Evolutionary conservation across 2,888 invertebrate genomes (phyloP), one percentile per base, ranked within the genome.

Genomic region (Capitulum mitella): DNA sequence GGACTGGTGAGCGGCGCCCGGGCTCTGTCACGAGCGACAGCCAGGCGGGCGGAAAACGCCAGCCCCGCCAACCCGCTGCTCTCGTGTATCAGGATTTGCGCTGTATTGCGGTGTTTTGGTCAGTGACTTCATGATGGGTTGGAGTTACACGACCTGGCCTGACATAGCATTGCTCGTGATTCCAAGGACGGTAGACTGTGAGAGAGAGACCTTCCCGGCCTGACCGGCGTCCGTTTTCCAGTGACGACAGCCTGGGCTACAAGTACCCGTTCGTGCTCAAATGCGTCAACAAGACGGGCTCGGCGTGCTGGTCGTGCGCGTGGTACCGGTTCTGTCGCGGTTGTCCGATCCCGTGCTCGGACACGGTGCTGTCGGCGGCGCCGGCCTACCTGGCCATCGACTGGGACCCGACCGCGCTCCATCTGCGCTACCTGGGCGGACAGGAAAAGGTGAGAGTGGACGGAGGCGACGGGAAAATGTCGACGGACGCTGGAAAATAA

Each of bases 371-470:
- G 83, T 83, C 80, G 83, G 83, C 81, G 83, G 83, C 40, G 83
- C 84, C 80, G 16, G 78, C 80, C 34, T 82, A 80, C 77, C 77
- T 81, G 48, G 82, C 82, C n/a, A 81, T 97, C 81, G 96, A 97
- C 88, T 97, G 97, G 96, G 95, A 97, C 86, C 95, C 95, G 80
- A 95, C 95, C 0, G 95, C 96, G 76, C 88, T 96, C 83, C 96
- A 97, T 87, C 89, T 97, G 83, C 89, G 95, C 61, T 96, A 94
- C 87, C 93, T 93, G 86, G 89, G 90, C 83, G 91, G 92, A 2
- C 87, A 91, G 83, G 93, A 93, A 86, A 89, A 89, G 87, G 92
- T 91, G 83, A 26, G 54, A 46, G 10, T 14, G 8, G 46, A 14
- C 10, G 46, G 14, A 46, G 10, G 46, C 10, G 10, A 12, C 10